These are phyloP conservation scores for Neoascia interrupta DNA, from an alignment of 2,888 invertebrate genomes.

Conservation along the genomic window DNA sequence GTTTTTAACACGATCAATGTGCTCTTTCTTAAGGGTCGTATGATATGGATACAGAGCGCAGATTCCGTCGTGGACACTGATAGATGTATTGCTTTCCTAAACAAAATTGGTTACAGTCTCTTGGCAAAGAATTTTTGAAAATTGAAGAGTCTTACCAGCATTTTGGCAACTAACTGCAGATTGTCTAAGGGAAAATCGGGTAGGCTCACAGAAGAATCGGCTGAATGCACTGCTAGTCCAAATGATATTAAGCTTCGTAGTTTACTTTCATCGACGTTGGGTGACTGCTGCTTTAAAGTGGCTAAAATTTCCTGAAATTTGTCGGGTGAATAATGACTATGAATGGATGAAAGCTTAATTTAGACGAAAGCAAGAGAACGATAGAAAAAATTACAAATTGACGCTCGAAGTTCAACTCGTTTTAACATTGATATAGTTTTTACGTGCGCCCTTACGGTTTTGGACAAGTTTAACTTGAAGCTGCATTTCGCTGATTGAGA, in stretches of 20 bases:
- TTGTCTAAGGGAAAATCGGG: conserved; percentile 96
- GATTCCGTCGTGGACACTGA: conserved; percentile 85
- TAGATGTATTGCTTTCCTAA: conserved; percentile 86
- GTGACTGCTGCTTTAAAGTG: conserved; percentile 80
- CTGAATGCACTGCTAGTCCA: conserved; percentile 88
- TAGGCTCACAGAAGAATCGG: conserved; percentile 85
- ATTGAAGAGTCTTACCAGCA: conserved; percentile 73
- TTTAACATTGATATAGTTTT: too few relatives aligned
- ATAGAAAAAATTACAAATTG: too few relatives aligned
- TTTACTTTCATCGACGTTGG: conserved; percentile 80
- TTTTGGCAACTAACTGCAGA: conserved; percentile 83
- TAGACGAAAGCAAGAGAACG: too few relatives aligned
- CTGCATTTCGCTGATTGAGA: too few relatives aligned
- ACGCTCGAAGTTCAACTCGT: too few relatives aligned
- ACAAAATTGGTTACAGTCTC: conserved; percentile 73
- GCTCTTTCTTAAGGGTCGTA: conserved; percentile 88
- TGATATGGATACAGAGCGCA: conserved; percentile 91
- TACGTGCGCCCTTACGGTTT: not conserved
- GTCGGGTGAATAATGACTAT: not conserved
- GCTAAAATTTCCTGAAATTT: conserved; percentile 81
- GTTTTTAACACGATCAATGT: conserved; percentile 85
- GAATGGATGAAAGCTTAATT: not conserved
- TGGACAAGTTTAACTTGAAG: not conserved
- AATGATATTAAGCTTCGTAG: conserved; percentile 83
- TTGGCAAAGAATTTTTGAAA: too few relatives aligned